phyloP scores from a whole-genome alignment of 2,888 invertebrate species.

The Polydrusus cervinus region DNA sequence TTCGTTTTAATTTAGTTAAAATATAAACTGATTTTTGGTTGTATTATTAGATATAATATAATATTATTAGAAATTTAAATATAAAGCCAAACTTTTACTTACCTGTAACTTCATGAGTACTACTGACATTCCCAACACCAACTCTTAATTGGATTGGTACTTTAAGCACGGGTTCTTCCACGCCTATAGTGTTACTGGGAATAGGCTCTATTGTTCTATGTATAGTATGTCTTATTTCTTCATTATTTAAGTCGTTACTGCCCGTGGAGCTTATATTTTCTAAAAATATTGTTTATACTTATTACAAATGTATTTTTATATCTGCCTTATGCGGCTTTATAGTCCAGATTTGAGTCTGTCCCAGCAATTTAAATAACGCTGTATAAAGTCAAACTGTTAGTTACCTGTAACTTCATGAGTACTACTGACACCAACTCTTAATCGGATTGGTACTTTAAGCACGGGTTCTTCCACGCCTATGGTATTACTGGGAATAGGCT shows the following conservation, averaged over 20 bases:
- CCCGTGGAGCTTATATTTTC: not conserved
- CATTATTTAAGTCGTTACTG: not conserved
- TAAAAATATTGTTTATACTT: not conserved
- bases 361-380: too few species aligned
- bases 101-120: slow-evolving; percentile 2
- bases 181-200: not conserved
- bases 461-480: not conserved
- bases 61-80: too few species aligned
- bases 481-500: not conserved
- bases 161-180: slow-evolving; percentile 11
- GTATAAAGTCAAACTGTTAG: too few species aligned
- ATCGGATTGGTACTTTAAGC: slow-evolving; percentile 21
- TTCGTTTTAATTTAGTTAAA: too few species aligned
- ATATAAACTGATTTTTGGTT: too few species aligned
- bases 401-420: slow-evolving; percentile 5
- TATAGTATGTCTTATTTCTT: not conserved
- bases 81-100: not conserved
- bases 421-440: slow-evolving; percentile 10
- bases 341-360: too few species aligned
- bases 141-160: slow-evolving; percentile 27
- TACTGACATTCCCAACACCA: not conserved
- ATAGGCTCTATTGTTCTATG: slow-evolving; percentile 22
- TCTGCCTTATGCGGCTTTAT: too few species aligned
- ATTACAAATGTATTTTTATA: too few species aligned
- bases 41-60: too few species aligned